Conservation (phyloP, 2,888 invertebrate species). For the Nematopogon swammerdamellus region DNA sequence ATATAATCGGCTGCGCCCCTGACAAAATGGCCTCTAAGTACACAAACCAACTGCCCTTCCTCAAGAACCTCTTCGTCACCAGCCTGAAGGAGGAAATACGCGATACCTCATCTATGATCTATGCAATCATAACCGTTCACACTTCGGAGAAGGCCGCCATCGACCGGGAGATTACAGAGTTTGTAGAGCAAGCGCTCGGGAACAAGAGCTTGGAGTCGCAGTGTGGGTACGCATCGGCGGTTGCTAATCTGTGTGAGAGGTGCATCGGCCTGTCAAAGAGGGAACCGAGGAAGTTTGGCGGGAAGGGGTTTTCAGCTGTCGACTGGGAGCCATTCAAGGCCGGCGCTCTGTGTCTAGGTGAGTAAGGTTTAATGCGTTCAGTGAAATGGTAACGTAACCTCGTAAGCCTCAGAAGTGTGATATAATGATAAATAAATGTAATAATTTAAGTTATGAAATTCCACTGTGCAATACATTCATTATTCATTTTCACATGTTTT, state of each 20-base stretch:
- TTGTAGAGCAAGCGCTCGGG: constrained; percentile 46
- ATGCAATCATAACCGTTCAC: constrained; percentile 66
- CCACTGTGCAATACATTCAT: too few relatives aligned
- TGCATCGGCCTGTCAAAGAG: constrained; percentile 52
- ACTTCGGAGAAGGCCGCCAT: constrained; percentile 49
- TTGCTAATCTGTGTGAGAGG: constrained; percentile 69
- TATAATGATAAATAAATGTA: too few relatives aligned
- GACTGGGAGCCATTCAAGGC: constrained; percentile 60
- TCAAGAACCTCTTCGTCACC: constrained; percentile 62
- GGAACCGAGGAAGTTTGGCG: constrained; percentile 29
- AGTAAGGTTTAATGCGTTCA: too few relatives aligned
- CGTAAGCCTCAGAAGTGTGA: too few relatives aligned
- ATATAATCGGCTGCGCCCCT: constrained; percentile 80
- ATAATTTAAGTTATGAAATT: too few relatives aligned
- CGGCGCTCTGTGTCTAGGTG: constrained; percentile 59
- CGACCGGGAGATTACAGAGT: constrained; percentile 49
- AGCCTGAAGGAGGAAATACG: constrained; percentile 73
- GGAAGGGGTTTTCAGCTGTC: constrained; percentile 37
- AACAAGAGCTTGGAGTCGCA: constrained; percentile 68
- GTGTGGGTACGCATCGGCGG: constrained; percentile 72
- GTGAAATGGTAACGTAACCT: too few relatives aligned
- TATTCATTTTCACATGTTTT: too few relatives aligned
- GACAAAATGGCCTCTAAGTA: constrained; percentile 64
- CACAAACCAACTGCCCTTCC: constrained; percentile 60
- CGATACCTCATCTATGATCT: constrained; percentile 69